A percentile compares a stretch with the other conserved stretches of the same genome.
Conservation (phyloP, 2,797 vertebrate species). For the Sebastes nivosus region DNA sequence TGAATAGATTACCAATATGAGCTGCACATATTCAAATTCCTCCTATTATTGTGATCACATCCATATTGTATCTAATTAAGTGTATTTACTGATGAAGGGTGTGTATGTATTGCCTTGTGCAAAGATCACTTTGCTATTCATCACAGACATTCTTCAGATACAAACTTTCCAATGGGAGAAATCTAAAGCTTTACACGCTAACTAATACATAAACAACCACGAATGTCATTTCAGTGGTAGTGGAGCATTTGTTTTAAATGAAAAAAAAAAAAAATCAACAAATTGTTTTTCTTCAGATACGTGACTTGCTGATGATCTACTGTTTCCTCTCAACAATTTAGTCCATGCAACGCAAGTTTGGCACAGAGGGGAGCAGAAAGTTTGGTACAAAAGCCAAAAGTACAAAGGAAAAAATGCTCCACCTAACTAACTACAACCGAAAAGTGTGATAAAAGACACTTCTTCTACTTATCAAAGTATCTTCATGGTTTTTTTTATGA, state of each 20-base stretch:
- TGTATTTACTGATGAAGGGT: not conserved
- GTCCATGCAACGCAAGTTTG: constrained; percentile 50
- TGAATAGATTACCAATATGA: not conserved
- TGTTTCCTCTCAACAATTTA: not conserved
- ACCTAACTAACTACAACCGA: constrained; percentile 19
- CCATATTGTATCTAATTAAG: not conserved
- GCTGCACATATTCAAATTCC: not conserved
- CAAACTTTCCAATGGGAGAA: not conserved
- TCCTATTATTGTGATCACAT: not conserved
- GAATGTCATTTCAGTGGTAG: not conserved
- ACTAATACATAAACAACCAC: not conserved
- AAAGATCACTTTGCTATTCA: not conserved
- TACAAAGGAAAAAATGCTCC: constrained; percentile 50
- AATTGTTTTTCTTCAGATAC: not conserved
- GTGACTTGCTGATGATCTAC: constrained; percentile 17
- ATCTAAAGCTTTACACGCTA: constrained; percentile 2
- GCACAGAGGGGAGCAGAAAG: constrained; percentile 45
- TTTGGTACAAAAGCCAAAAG: constrained; percentile 44
- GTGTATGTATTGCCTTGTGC: not conserved
- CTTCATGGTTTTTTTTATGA: constrained; percentile 11
- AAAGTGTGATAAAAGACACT: not conserved
- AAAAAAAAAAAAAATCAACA: not conserved
- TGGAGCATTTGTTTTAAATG: not conserved
- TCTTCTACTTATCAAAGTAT: constrained; percentile 14
- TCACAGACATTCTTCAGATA: not conserved